Percentiles rank a stretch among this genome's conserved stretches.
phyloP scores from a whole-genome alignment of 1,140 invertebrate genomes.

The Megalopta genalis region DNA sequence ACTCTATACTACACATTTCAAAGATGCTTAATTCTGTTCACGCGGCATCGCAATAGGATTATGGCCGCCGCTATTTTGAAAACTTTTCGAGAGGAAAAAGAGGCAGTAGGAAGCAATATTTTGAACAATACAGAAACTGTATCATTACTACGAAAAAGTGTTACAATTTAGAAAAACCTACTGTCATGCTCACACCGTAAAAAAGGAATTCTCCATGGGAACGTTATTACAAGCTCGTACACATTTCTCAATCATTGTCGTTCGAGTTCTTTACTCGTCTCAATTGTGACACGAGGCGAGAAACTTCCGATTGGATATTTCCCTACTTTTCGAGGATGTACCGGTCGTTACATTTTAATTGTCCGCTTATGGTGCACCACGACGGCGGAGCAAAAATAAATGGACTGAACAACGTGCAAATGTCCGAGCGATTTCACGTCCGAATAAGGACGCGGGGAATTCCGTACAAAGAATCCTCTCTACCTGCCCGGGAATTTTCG shows the following conservation, averaged over 20 bases:
- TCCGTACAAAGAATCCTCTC: conserved; percentile 38
- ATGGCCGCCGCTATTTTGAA: too few relatives aligned
- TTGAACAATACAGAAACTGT: too few relatives aligned
- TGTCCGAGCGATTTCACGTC: conserved; percentile 20
- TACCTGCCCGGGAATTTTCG: conserved; percentile 42
- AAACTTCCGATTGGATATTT: conserved; percentile 31
- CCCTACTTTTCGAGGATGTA: conserved; percentile 11
- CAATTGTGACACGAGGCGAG: background rate
- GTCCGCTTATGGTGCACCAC: background rate
- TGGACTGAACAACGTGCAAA: conserved; percentile 22
- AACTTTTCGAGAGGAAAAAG: background rate
- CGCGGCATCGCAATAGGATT: too few relatives aligned
- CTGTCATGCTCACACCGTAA: background rate
- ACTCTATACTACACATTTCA: too few relatives aligned
- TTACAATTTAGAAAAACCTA: background rate
- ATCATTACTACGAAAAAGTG: background rate
- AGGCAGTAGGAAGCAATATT: background rate
- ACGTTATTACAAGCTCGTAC: background rate
- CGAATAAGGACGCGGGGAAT: conserved; percentile 38
- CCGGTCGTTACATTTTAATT: conserved; percentile 57
- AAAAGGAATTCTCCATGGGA: background rate
- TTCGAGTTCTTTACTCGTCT: background rate
- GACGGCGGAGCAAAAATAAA: conserved; percentile 43
- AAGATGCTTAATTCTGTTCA: too few relatives aligned
- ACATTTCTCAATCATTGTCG: conserved; percentile 4